A percentile compares a stretch with the other conserved stretches of the same genome.
Conservation (phyloP, 2,113 vertebrate genomes). For the human region GRCh38 chr3:75255001-75255500, state of each 20-base stretch:
- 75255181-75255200: too few species aligned
- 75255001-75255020: too few species aligned
- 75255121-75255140: too few species aligned
- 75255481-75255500: background rate
- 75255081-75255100: too few species aligned
- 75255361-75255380: background rate
- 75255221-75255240: background rate
- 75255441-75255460: background rate
- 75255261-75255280: background rate
- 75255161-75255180: too few species aligned
- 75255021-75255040: too few species aligned
- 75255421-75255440: background rate
- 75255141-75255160: too few species aligned
- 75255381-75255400: background rate
- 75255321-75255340: background rate
- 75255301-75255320: background rate
- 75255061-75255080: too few species aligned
- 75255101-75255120: too few species aligned
- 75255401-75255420: background rate
- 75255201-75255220: background rate
- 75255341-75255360: background rate
- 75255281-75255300: background rate
- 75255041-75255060: too few species aligned
- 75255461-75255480: background rate
- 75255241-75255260: background rate